phyloP scores from a whole-genome alignment of 2,888 invertebrate species.

The Ornithoptera priamus region DNA sequence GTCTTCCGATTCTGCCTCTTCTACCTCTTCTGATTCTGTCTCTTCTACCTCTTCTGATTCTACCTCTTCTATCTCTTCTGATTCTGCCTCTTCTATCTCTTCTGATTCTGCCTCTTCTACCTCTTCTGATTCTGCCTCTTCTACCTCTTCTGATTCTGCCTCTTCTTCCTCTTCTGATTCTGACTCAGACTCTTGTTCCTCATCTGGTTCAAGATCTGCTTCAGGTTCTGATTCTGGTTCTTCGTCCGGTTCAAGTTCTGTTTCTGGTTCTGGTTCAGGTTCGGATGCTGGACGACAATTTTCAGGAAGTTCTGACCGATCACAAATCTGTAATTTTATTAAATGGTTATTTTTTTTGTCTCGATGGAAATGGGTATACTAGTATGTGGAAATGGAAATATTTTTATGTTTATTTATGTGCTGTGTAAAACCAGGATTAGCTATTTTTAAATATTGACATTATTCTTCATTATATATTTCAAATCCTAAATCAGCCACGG shows the following conservation, averaged over 20 bases:
- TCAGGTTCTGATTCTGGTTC: slow-evolving; percentile 54
- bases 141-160: slow-evolving; percentile 51
- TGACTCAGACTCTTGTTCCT: background rate
- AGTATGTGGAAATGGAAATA: no score
- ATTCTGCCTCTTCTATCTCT: slow-evolving; percentile 51
- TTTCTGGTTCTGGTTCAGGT: slow-evolving; percentile 39
- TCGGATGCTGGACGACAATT: slow-evolving; percentile 46
- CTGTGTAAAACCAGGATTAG: no score
- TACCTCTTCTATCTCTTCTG: slow-evolving; percentile 45
- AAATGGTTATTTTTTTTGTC: background rate
- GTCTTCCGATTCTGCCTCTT: slow-evolving; percentile 50
- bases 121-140: slow-evolving; percentile 37
- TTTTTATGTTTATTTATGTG: no score
- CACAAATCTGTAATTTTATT: slow-evolving; percentile 55
- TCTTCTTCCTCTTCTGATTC: slow-evolving; percentile 48
- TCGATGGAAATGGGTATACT: no score
- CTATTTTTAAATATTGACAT: no score
- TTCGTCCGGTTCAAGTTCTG: slow-evolving; percentile 54
- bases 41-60: slow-evolving; percentile 57
- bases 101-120: slow-evolving; percentile 51
- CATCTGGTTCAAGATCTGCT: slow-evolving; percentile 56
- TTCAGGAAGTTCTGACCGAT: slow-evolving; percentile 53
- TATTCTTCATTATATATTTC: no score
- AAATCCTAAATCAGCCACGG: no score
- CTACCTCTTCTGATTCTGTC: slow-evolving; percentile 53